Evolutionary conservation across 1,140 invertebrate genomes (phyloP), one percentile per base, ranked within the genome.

Genomic region (Chrysomallon squamiferum): DNA sequence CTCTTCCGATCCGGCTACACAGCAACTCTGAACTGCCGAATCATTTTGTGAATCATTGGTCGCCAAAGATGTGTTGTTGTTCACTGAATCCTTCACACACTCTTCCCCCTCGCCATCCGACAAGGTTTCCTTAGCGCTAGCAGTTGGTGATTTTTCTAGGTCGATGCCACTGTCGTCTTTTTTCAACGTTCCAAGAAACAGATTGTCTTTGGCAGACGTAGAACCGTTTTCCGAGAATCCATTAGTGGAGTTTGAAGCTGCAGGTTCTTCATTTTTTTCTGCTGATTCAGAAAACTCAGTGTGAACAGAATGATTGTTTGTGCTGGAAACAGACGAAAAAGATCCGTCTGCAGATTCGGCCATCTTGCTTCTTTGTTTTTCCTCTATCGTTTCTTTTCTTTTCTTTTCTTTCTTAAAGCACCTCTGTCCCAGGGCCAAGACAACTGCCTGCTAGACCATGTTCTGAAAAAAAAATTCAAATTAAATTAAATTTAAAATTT

Each of bases 111-210:
- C 76, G 32, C 47, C 62, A 63, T 74, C 68, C 60, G 60, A 66
- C 60, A 50, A 38, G 25, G 60, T 69, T 15, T 78, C 75, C 59
- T 69, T 74, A 0, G 62, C 71, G 49, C 69, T 70, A n/a, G 52
- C 66, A 18, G 61, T 65, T 15, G 63, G 66, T 11, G 77, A 72
- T 62, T 72, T 81, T 64, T 86, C 81, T 43, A 79, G 64, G 33
- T 78, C 77, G 45, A 82, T 83, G 33, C 79, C 84, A 71, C 79
- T 85, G 67, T 84, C 80, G 62, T 79, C 76, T 68, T 85, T 85
- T 65, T 83, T 85, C 62, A 85, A 41, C 15, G 54, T 64, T 5
- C 68, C 59, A 30, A 59, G 49, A 57, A 38, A 27, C 18, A 54
- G 29, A 15, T 54, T 27, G 7, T 54, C 50, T 30, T 30, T 29